Base-by-base conservation (phyloP, 2,797 vertebrate species). In the Gastrophryne carolinensis region DNA sequence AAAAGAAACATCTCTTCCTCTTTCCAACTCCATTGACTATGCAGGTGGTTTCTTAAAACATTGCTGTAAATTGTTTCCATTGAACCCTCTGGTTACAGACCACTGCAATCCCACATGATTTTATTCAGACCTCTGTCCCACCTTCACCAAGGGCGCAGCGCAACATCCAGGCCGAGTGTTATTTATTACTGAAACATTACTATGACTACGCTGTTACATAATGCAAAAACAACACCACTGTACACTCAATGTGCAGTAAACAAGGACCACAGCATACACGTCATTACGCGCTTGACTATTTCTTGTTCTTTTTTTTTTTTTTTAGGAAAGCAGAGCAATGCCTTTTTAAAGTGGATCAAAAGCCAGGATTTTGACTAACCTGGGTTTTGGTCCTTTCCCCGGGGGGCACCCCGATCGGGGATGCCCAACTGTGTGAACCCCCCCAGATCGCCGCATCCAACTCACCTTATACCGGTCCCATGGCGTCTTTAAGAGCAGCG, bases 51-150 rank as follows among this genome's bases (percentile, higher is more conserved):
- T 90, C 84, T 84, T 86, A 87, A 89, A 85, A 86, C 87, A 89
- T 87, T 82, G 88, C 84, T 85, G 86, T 84, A 92, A 91, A 92
- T 92, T 92, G 87, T 84, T 91, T 91, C 89, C 90, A 90, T 89
- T 73, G 80, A 90, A 86, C 88, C 88, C 84, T 88, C 88, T 84
- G 81, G 90, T 91, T 83, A 90, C 87, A 92, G 86, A 90, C 83
- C 88, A 82, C 80, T 87, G 89, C 87, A 89, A 86, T 84, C 83
- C 84, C 88, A 90, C 86, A 79, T 89, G 88, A 85, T 87, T 85
- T 85, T 87, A 84, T 41, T 86, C 87, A 86, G 78, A 68, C 37
- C 81, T 87, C 80, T 92, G 91, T 92, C 87, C 90, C 13, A 0
- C 70, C 73, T 83, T 87, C 37, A 19, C 24, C 44, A 47, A 57